phyloP scores from a whole-genome alignment of 2,888 invertebrate genomes.

The Mellilla xanthometata region DNA sequence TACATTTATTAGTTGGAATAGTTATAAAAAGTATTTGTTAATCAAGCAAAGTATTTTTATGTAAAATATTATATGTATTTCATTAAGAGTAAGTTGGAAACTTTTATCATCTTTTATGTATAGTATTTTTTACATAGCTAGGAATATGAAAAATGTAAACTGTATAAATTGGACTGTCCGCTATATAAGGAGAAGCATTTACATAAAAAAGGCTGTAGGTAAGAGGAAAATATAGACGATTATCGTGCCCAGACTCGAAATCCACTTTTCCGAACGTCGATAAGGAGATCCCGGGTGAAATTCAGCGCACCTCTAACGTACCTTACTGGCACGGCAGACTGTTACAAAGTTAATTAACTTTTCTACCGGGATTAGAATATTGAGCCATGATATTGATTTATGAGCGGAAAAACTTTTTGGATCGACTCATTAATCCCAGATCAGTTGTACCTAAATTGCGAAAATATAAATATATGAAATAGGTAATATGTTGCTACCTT shows the following conservation, averaged over 20 bases:
- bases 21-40: too few relatives aligned
- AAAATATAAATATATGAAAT: too few relatives aligned
- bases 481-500: too few relatives aligned
- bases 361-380: constrained; percentile 19
- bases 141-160: neutral
- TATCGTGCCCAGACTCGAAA: constrained; percentile 10
- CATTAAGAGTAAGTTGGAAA: too few relatives aligned
- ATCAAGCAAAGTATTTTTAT: too few relatives aligned
- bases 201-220: neutral
- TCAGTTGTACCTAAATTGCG: constrained; percentile 2
- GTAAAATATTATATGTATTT: too few relatives aligned
- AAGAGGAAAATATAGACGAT: constrained; percentile 15
- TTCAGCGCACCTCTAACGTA: constrained; percentile 3
- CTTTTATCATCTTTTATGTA: too few relatives aligned
- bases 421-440: constrained; percentile 5
- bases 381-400: constrained; percentile 21
- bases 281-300: constrained; percentile 18
- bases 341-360: constrained; percentile 22
- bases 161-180: constrained; percentile 5
- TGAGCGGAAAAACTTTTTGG: constrained; percentile 10
- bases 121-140: neutral
- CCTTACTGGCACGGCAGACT: constrained; percentile 4
- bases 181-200: neutral
- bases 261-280: constrained; percentile 19
- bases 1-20: too few relatives aligned